A percentile compares a stretch with the other conserved stretches of the same genome.
Evolutionary conservation across 2,113 vertebrate genomes (phyloP).

Genomic region (Hemibagrus wyckioides): DNA sequence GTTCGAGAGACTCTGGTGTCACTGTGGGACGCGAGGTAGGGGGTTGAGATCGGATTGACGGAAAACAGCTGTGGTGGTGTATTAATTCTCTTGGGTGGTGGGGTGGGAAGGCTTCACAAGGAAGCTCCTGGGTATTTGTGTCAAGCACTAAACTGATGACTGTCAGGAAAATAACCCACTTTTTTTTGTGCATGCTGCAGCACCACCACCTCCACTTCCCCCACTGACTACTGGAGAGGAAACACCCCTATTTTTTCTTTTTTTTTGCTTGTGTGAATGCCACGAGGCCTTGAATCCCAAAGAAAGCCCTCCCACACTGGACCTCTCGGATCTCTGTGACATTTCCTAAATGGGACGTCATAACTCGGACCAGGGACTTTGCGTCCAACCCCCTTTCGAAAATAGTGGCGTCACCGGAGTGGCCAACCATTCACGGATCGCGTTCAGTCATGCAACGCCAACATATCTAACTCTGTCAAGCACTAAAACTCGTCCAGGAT

Average conservation of each 20-base stretch:
- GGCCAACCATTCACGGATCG: slow-evolving; percentile 29
- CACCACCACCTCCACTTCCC: slow-evolving; percentile 72
- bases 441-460: slow-evolving; percentile 56
- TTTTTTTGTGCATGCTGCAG: slow-evolving; percentile 76
- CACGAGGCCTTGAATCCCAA: not conserved
- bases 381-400: slow-evolving; percentile 43
- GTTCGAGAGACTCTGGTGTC: slow-evolving; percentile 47
- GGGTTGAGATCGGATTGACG: slow-evolving; percentile 60
- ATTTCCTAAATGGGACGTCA: slow-evolving; percentile 76
- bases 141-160: slow-evolving; percentile 68
- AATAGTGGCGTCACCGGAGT: slow-evolving; percentile 16
- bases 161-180: slow-evolving; percentile 70
- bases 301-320: not conserved
- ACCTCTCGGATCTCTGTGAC: slow-evolving; percentile 68
- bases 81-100: slow-evolving; percentile 60
- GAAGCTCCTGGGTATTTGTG: slow-evolving; percentile 65
- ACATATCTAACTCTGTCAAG: slow-evolving; percentile 49
- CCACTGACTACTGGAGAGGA: slow-evolving; percentile 60
- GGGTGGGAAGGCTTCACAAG: slow-evolving; percentile 40
- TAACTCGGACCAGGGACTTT: slow-evolving; percentile 58
- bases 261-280: not conserved
- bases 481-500: slow-evolving; percentile 56
- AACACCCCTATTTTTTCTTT: slow-evolving; percentile 14
- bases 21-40: slow-evolving; percentile 60
- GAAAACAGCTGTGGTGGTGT: slow-evolving; percentile 68